These are phyloP conservation scores for Onychorhynchus coronatus DNA, from an alignment of 2,113 vertebrate genomes.

Conservation along the genomic window DNA sequence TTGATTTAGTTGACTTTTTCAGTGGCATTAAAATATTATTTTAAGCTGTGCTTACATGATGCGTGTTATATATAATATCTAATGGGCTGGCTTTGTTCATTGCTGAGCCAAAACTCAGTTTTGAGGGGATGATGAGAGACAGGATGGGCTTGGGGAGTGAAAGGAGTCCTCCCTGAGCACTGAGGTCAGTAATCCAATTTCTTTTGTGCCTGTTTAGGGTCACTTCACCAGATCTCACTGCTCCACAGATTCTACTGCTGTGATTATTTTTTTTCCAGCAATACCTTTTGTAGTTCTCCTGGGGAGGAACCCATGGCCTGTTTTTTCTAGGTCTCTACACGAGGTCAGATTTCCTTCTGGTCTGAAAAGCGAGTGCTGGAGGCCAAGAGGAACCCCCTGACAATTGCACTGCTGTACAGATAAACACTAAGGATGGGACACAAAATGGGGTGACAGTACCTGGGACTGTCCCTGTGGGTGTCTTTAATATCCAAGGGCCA, in stretches of 20 bases:
- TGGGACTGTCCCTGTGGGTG: background rate
- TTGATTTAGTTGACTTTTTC: background rate
- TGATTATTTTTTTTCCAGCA: background rate
- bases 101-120: background rate
- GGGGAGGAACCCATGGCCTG: background rate
- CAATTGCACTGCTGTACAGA: background rate
- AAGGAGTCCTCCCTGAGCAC: background rate
- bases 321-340: background rate
- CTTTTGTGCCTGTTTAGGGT: background rate
- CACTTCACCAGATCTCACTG: background rate
- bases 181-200: slow-evolving; percentile 1
- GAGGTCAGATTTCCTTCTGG: background rate
- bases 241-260: background rate
- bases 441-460: background rate
- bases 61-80: background rate
- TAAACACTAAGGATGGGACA: background rate
- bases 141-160: background rate
- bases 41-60: background rate
- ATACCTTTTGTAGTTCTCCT: background rate
- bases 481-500: background rate
- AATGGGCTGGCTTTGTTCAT: background rate
- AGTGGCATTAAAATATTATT: background rate
- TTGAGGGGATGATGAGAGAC: background rate
- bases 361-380: background rate
- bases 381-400: background rate